These are phyloP conservation scores for Halcyon malimbica DNA, from an alignment of 2,113 vertebrate genomes.

Conservation along the genomic window DNA sequence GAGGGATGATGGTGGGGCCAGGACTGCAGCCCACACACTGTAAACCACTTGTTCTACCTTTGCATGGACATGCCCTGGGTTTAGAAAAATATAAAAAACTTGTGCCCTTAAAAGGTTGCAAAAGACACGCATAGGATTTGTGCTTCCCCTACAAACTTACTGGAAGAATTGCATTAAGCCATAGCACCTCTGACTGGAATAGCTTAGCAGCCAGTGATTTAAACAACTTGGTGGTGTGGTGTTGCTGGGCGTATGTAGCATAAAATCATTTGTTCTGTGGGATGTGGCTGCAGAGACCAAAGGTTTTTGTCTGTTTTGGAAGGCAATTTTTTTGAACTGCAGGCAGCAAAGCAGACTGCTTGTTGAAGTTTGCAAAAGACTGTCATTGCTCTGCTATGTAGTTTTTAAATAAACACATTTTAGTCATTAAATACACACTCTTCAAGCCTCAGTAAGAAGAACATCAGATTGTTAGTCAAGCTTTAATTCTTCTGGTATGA, in stretches of 20 bases:
- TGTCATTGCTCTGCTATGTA: slow-evolving; percentile 36
- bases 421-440: slow-evolving; percentile 47
- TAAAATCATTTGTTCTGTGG: slow-evolving; percentile 13
- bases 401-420: slow-evolving; percentile 58
- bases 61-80: not conserved
- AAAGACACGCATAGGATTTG: accelerated
- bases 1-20: accelerated
- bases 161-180: not conserved
- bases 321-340: slow-evolving; percentile 1
- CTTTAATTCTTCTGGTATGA: slow-evolving; percentile 42
- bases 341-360: not conserved
- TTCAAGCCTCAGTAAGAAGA: slow-evolving; percentile 11
- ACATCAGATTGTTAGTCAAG: slow-evolving; percentile 26
- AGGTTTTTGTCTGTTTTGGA: slow-evolving; percentile 32
- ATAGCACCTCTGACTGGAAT: not conserved
- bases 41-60: not conserved
- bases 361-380: slow-evolving; percentile 13
- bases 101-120: not conserved
- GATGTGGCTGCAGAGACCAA: slow-evolving; percentile 13
- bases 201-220: not conserved
- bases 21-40: too few species aligned
- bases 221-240: not conserved
- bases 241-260: not conserved
- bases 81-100: not conserved
- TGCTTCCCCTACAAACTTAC: not conserved